A percentile compares a stretch with the other conserved stretches of the same genome.
Evolutionary conservation across 2,113 vertebrate genomes (phyloP).

Genomic region (Coryphaenoides rupestris): DNA sequence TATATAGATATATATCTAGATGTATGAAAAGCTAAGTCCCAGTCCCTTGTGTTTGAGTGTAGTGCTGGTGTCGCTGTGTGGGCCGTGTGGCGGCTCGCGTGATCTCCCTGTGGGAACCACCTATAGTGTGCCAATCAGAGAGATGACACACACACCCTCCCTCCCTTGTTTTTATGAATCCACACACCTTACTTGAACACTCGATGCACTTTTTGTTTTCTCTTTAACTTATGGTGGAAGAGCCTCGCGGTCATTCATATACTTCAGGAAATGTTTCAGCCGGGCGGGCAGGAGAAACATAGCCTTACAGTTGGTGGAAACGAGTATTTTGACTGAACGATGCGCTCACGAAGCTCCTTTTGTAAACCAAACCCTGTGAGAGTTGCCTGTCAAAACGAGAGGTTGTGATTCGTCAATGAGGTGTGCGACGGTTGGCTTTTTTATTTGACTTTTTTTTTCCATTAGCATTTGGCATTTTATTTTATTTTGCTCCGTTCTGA

Average conservation of each 20-base stretch:
- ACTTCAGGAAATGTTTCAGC: slow-evolving; percentile 59
- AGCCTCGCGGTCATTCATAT: slow-evolving; percentile 53
- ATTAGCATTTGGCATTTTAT: slow-evolving; percentile 22
- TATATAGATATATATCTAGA: too few species aligned
- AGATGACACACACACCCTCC: background rate
- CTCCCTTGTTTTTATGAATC: slow-evolving; percentile 64
- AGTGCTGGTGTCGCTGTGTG: slow-evolving; percentile 5
- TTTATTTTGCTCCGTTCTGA: slow-evolving; percentile 30
- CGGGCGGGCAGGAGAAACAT: slow-evolving; percentile 35
- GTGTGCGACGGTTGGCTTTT: slow-evolving; percentile 16
- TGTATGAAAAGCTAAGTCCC: background rate
- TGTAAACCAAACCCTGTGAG: slow-evolving; percentile 51
- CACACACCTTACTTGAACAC: slow-evolving; percentile 92
- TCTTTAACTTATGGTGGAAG: slow-evolving; percentile 64
- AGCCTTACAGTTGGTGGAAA: slow-evolving; percentile 43
- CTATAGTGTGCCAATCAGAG: slow-evolving; percentile 49
- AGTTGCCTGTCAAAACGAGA: slow-evolving; percentile 62
- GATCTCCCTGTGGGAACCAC: slow-evolving; percentile 20
- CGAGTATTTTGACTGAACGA: slow-evolving; percentile 36
- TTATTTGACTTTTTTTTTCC: slow-evolving; percentile 11
- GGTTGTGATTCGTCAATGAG: slow-evolving; percentile 54
- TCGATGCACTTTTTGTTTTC: slow-evolving; percentile 95
- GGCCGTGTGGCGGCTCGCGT: too few species aligned
- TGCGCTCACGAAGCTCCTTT: slow-evolving; percentile 28
- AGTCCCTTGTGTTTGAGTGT: background rate